phyloP scores from a whole-genome alignment of 92 coral and sea anemone species.

The Actinernus sp. region DNA sequence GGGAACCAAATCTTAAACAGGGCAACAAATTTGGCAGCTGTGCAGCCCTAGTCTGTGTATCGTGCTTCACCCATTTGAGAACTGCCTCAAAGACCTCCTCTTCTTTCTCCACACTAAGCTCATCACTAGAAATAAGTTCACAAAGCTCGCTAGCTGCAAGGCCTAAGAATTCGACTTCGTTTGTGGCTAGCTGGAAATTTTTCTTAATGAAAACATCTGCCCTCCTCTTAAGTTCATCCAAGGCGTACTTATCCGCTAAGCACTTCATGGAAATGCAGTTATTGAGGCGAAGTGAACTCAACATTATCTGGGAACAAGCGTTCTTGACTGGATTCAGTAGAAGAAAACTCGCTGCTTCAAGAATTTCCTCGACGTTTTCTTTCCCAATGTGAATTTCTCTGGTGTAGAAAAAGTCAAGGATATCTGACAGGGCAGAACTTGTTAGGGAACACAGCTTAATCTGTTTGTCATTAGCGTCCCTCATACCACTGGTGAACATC shows the following conservation, averaged over 20 bases:
- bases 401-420: constrained; percentile 84
- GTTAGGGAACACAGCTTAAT: constrained; percentile 45
- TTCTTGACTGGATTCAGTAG: constrained; percentile 66
- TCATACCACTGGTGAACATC: constrained; percentile 85
- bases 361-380: constrained; percentile 73
- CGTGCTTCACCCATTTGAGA: constrained; percentile 76
- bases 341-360: constrained; percentile 80
- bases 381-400: constrained; percentile 54
- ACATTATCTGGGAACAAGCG: constrained; percentile 70
- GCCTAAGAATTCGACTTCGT: constrained; percentile 58
- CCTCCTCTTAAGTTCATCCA: constrained; percentile 38
- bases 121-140: constrained; percentile 62
- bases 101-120: constrained; percentile 70
- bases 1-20: constrained; percentile 51
- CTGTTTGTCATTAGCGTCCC: constrained; percentile 60
- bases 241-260: constrained; percentile 74
- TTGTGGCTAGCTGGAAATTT: constrained; percentile 49
- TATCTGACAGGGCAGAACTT: constrained; percentile 56
- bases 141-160: constrained; percentile 30
- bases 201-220: constrained; percentile 59
- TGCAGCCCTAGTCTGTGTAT: constrained; percentile 33
- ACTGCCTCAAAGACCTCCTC: constrained; percentile 78
- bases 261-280: constrained; percentile 70
- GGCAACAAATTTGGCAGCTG: constrained; percentile 50
- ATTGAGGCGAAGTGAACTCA: constrained; percentile 29